Evolutionary conservation across 2,797 vertebrate genomes (phyloP), one percentile per base, ranked within the genome.

Genomic region (Peromyscus melanophrys): DNA sequence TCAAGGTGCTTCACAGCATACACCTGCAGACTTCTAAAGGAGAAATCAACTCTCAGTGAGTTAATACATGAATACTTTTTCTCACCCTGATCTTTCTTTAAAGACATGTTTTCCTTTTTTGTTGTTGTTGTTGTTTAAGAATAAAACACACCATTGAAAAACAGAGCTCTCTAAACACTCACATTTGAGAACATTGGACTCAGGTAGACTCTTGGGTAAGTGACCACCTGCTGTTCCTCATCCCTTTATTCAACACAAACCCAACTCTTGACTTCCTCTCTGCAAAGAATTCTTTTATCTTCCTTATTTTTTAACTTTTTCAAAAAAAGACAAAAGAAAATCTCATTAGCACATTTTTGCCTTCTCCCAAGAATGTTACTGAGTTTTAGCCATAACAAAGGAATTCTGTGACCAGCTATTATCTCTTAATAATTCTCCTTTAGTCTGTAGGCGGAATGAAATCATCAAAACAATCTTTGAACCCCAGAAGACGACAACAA

Each of bases 301-400:
- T 83, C 25, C 76, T 83, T 75, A 0, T 0, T 17, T 84, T 65
- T 73, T 81, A 82, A 61, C 40, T 49, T 80, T 0, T 27, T 71
- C 25, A 31, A n/a, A 80, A 78, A 78, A 78, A 89, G 73, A 86
- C 95, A 97, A 85, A 78, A 88, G 73, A 86, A 95, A 97, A 85
- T 63, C 96, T 98, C 96, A 98, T 98, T 98, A 97, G 71, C 98
- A 98, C 97, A 94, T 97, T 97, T 97, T 97, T 97, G 78, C 96
- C 95, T 98, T 95, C 95, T 46, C 49, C 69, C 83, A 71, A 92
- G 65, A 96, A 97, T 88, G 95, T 85, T 96, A 25, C 94, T 90
- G 92, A 78, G 17, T 87, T 87, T 93, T 78, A 95, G 67, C 77
- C 25, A 81, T 16, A 96, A 29, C 57, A 87, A 82, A 96, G 93